phyloP scores from a whole-genome alignment of 2,113 vertebrate genomes.

The Zosterops japonicus region DNA sequence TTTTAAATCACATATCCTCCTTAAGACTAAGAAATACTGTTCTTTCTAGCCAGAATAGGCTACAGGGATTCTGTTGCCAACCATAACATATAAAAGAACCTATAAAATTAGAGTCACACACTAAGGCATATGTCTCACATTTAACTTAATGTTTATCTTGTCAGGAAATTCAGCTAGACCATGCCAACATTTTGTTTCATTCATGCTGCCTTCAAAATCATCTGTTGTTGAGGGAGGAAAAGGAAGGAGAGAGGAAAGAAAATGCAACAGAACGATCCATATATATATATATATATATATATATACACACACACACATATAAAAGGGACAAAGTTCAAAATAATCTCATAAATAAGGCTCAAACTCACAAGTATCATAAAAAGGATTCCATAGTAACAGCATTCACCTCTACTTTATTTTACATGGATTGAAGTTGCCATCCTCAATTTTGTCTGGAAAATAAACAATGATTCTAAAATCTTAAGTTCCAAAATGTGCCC shows the following conservation, averaged over 20 bases:
- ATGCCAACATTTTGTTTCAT: conserved; percentile 67
- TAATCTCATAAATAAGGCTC: background rate
- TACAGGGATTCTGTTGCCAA: conserved; percentile 52
- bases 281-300: background rate
- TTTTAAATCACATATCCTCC: background rate
- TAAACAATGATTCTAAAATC: background rate
- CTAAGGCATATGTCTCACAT: conserved; percentile 62
- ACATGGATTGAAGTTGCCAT: background rate
- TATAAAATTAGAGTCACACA: conserved; percentile 58
- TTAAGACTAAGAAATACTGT: conserved; percentile 7
- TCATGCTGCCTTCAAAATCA: conserved; percentile 53
- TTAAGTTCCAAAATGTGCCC: background rate
- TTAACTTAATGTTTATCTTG: conserved; percentile 65
- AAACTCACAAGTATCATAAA: background rate
- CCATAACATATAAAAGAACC: conserved; percentile 51
- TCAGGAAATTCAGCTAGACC: conserved; percentile 50
- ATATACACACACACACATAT: background rate
- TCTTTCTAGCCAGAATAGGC: conserved; percentile 38
- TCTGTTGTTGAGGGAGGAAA: conserved; percentile 23
- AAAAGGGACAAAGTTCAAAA: background rate
- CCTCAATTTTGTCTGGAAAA: background rate
- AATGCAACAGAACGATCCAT: background rate
- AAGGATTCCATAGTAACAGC: background rate
- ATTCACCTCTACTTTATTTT: background rate
- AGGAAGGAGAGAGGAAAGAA: conserved; percentile 5